Percentiles rank a stretch among this genome's conserved stretches.
Evolutionary conservation across 2,888 invertebrate genomes (phyloP).

Genomic region (Tyria jacobaeae): DNA sequence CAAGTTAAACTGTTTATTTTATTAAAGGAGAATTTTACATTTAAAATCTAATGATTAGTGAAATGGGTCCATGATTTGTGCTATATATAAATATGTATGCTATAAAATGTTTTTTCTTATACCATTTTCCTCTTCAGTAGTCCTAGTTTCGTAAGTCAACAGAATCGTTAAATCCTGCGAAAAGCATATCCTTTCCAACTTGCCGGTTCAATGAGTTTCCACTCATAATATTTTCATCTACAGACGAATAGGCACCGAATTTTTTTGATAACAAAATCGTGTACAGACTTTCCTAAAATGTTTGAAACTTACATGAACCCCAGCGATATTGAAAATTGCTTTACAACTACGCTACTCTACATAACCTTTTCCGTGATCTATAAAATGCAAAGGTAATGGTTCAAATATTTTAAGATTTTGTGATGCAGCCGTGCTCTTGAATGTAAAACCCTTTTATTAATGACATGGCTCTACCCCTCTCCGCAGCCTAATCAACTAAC

Average conservation of each 20-base stretch:
- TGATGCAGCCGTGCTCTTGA: conserved; percentile 35
- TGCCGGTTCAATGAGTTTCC: conserved; percentile 11
- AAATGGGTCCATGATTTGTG: too few species aligned
- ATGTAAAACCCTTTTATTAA: conserved; percentile 38
- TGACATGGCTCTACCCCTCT: neutral
- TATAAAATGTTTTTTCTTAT: neutral
- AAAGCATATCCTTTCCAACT: conserved; percentile 3
- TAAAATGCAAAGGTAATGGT: conserved; percentile 30
- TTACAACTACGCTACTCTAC: conserved; percentile 31
- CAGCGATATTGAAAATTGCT: conserved; percentile 44
- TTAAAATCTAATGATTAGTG: too few species aligned
- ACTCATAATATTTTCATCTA: neutral
- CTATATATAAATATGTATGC: neutral
- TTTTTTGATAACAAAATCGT: conserved; percentile 10
- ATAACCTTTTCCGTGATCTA: conserved; percentile 31
- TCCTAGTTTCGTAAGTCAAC: conserved; percentile 1
- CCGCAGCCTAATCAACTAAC: neutral
- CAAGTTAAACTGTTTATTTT: too few species aligned
- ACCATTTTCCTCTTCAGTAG: conserved; percentile 2
- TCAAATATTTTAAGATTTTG: conserved; percentile 27
- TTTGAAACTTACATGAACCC: conserved; percentile 14
- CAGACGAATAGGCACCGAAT: neutral
- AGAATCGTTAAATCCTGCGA: neutral
- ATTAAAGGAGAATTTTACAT: too few species aligned
- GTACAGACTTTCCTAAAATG: conserved; percentile 8